Percentiles rank a stretch among this genome's conserved stretches.
phyloP scores from a whole-genome alignment of 2,113 vertebrate species.

The Leptocoma aspasia region DNA sequence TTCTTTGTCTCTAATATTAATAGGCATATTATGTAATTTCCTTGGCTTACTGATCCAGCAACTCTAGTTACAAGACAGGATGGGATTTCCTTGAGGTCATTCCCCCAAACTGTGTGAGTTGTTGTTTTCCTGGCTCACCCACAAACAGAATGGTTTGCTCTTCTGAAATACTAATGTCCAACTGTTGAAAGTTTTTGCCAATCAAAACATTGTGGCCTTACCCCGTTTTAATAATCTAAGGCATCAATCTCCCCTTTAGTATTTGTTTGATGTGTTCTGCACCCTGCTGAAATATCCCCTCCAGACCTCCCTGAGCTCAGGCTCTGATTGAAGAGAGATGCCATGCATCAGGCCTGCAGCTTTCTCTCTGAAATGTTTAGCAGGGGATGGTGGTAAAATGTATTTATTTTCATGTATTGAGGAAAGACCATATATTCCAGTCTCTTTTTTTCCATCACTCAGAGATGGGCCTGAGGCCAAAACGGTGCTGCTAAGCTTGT shows the following conservation, averaged over 20 bases:
- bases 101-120: slow-evolving; percentile 33
- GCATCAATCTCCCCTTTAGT: slow-evolving; percentile 46
- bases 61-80: slow-evolving; percentile 34
- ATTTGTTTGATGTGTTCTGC: slow-evolving; percentile 54
- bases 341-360: slow-evolving; percentile 17
- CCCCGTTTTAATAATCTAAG: slow-evolving; percentile 49
- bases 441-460: slow-evolving; percentile 60
- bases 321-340: slow-evolving; percentile 43
- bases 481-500: slow-evolving; percentile 66
- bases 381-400: slow-evolving; percentile 43
- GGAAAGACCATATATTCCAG: slow-evolving; percentile 55
- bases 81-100: slow-evolving; percentile 65
- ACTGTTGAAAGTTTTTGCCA: slow-evolving; percentile 51
- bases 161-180: slow-evolving; percentile 55
- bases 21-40: slow-evolving; percentile 6
- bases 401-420: slow-evolving; percentile 59
- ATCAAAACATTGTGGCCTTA: slow-evolving; percentile 54
- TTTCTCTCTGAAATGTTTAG: slow-evolving; percentile 34
- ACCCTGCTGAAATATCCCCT: slow-evolving; percentile 53
- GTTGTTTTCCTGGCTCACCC: slow-evolving; percentile 63
- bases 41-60: slow-evolving; percentile 35
- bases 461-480: slow-evolving; percentile 68
- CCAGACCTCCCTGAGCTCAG: slow-evolving; percentile 29
- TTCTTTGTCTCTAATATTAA: slow-evolving; percentile 35
- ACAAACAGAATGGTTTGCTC: slow-evolving; percentile 59